Percentiles rank a stretch among this genome's conserved stretches.
phyloP scores from a whole-genome alignment of 1,140 invertebrate species.

The Heliothis subflexa region DNA sequence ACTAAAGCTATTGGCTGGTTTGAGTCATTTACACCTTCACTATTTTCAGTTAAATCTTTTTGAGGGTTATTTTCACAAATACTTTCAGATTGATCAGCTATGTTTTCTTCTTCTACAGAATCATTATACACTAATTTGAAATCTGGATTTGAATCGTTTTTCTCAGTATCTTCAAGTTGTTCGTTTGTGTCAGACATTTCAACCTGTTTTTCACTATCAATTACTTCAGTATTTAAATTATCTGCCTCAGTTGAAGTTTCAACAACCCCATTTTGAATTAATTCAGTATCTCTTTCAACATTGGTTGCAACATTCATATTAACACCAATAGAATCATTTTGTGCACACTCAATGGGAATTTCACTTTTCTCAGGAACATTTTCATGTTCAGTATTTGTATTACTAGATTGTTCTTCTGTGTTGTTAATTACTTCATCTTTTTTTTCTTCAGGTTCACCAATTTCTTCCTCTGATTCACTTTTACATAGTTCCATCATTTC shows the following conservation, averaged over 20 bases:
- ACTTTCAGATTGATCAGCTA: not conserved
- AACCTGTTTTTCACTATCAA: constrained; percentile 5
- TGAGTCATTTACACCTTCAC: constrained; percentile 13
- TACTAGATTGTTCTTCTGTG: constrained; percentile 8
- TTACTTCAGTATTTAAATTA: not conserved
- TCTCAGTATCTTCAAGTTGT: constrained; percentile 11
- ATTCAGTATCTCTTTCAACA: not conserved
- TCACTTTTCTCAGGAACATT: constrained; percentile 21
- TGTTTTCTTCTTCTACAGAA: constrained; percentile 41
- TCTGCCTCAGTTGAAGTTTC: not conserved
- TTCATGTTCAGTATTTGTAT: constrained; percentile 24
- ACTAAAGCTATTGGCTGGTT: constrained; percentile 1
- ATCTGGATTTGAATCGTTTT: constrained; percentile 39
- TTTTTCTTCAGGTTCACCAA: constrained; percentile 42
- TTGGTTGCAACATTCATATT: not conserved
- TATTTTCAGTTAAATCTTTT: constrained; percentile 1
- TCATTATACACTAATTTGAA: constrained; percentile 42
- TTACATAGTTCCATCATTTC: constrained; percentile 88
- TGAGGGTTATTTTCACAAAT: not conserved
- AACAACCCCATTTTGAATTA: not conserved
- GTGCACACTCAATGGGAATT: constrained; percentile 32
- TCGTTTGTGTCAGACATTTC: not conserved
- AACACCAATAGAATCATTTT: constrained; percentile 15
- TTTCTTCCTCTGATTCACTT: constrained; percentile 86
- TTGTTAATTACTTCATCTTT: constrained; percentile 17